Conservation (phyloP, 2,888 invertebrate species). For the Torymus aiolomorphi region DNA sequence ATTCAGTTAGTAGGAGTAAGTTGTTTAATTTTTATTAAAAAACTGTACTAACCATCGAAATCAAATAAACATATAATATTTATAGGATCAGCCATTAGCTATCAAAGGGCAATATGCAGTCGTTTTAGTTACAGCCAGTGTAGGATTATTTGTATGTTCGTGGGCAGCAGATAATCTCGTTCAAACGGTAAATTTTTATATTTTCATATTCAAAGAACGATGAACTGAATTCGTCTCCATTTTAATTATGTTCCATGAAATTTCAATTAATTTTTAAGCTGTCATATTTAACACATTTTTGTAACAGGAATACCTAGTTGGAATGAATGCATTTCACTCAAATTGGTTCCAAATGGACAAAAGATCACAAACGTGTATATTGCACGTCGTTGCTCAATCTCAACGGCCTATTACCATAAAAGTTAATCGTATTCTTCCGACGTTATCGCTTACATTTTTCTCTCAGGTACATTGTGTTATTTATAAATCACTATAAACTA, state of each 20-base stretch:
- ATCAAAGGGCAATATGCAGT: slow-evolving; percentile 60
- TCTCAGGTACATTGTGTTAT: slow-evolving; percentile 9
- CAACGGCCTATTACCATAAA: slow-evolving; percentile 34
- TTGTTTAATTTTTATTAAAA: neutral
- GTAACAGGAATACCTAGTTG: slow-evolving; percentile 29
- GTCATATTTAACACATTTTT: too few species aligned
- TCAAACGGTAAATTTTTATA: slow-evolving; percentile 60
- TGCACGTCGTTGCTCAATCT: slow-evolving; percentile 35
- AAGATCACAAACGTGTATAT: slow-evolving; percentile 27
- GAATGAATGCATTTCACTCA: slow-evolving; percentile 38
- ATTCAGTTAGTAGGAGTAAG: slow-evolving; percentile 61
- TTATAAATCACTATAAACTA: neutral
- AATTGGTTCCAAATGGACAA: slow-evolving; percentile 33
- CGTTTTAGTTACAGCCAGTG: slow-evolving; percentile 61
- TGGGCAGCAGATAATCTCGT: slow-evolving; percentile 67
- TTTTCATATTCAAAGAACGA: neutral
- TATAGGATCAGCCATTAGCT: slow-evolving; percentile 60
- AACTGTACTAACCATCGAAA: too few species aligned
- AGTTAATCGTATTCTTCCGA: slow-evolving; percentile 38
- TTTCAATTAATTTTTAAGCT: too few species aligned
- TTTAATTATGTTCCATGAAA: too few species aligned
- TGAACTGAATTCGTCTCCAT: too few species aligned
- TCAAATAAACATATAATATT: slow-evolving; percentile 10
- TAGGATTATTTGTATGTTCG: slow-evolving; percentile 65
- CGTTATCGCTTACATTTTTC: slow-evolving; percentile 44